Evolutionary conservation across 2,113 vertebrate species (phyloP).

Genomic region (Rissa tridactyla): DNA sequence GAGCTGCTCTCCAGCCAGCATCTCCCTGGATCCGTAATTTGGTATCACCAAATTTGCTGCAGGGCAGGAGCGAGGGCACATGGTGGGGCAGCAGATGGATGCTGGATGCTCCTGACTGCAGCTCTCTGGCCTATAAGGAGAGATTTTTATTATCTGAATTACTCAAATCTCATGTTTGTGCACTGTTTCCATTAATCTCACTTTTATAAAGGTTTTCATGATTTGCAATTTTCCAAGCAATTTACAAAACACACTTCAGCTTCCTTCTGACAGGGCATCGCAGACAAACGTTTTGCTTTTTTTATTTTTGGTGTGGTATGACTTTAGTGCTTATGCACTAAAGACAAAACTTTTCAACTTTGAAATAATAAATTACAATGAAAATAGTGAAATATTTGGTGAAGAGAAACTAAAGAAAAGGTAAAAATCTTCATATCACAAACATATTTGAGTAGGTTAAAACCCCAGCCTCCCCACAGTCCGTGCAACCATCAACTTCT

Average conservation of each 20-base stretch:
- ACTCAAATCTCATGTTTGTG: background rate
- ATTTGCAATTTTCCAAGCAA: background rate
- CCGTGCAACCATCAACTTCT: background rate
- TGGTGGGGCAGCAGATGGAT: fast-evolving
- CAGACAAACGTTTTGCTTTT: fast-evolving
- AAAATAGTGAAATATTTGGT: background rate
- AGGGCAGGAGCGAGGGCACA: background rate
- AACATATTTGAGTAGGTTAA: background rate
- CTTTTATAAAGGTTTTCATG: background rate
- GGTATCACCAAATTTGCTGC: background rate
- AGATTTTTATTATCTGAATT: background rate
- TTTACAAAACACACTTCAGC: background rate
- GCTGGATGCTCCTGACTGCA: background rate
- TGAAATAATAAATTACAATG: background rate
- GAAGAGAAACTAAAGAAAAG: background rate
- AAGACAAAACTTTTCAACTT: background rate
- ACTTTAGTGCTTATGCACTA: background rate
- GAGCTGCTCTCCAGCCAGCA: too few relatives aligned
- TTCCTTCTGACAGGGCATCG: background rate
- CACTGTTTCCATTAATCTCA: background rate
- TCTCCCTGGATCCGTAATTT: too few relatives aligned
- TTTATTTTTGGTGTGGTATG: background rate
- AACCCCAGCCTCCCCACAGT: background rate
- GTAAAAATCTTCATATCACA: background rate
- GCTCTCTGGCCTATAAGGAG: background rate